Evolutionary conservation across 2,797 vertebrate genomes (phyloP).

Genomic region (Alcedo atthis): DNA sequence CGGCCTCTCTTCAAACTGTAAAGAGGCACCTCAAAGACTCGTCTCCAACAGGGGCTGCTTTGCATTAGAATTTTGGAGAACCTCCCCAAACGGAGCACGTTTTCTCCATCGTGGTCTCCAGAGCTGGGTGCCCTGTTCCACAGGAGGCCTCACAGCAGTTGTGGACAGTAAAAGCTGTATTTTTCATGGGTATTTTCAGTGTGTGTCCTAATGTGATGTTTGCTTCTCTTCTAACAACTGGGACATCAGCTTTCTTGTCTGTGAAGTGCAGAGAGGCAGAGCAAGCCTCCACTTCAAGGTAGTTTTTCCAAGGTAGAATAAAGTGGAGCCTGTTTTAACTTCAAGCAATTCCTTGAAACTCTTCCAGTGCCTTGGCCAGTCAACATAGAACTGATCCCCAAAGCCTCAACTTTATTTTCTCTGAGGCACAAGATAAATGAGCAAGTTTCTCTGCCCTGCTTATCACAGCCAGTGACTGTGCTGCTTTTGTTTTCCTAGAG

Average conservation of each 20-base stretch:
- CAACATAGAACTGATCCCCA: not conserved
- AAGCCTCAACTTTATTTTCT: not conserved
- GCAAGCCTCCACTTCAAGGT: not conserved
- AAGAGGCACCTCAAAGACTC: not conserved
- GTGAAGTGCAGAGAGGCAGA: not conserved
- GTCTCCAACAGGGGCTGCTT: not conserved
- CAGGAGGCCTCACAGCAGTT: not conserved
- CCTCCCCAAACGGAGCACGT: not conserved
- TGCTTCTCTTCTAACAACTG: not conserved
- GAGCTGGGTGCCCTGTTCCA: not conserved
- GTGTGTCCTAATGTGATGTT: not conserved
- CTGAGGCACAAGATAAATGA: not conserved
- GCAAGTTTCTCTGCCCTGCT: not conserved
- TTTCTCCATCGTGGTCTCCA: not conserved
- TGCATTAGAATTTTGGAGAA: not conserved
- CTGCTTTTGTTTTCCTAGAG: constrained; percentile 77
- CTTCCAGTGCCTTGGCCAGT: not conserved
- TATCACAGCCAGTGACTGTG: not conserved
- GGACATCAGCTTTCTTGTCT: not conserved
- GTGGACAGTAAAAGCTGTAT: not conserved
- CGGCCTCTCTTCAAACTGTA: accelerated
- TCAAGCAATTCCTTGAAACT: not conserved
- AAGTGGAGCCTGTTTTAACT: not conserved
- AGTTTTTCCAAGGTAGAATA: not conserved
- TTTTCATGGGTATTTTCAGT: not conserved